Evolutionary conservation across 2,113 vertebrate species (phyloP), one percentile per base, ranked within the genome.

Genomic region (Amazona vittata): DNA sequence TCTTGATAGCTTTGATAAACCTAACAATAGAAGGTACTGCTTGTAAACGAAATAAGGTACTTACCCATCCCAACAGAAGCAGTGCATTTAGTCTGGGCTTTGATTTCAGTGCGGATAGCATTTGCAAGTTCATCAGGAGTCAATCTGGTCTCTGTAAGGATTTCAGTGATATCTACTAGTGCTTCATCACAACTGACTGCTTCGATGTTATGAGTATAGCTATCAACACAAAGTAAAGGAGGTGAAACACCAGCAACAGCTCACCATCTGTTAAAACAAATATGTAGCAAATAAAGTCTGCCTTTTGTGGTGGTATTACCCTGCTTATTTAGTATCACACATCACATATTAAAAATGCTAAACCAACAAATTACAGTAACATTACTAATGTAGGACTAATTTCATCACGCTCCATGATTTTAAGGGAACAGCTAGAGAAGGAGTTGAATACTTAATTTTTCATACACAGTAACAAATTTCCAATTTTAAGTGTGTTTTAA

Each of bases 151-250:
- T 99, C 99, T 24, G 98, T 96, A 57, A 99, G 96, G 96, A 99
- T 98, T 92, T 98, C 96, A 33, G 99, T 99, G 88, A 98, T 98
- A 94, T 99, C 99, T 53, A 99, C 98, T 93, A 99, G 95, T 8
- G 99, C 99, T 98, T 99, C 99, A 78, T 99, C 99, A 95, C 99
- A 99, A 97, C 99, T 99, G 88, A 99, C 98, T 69, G 99, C 99
- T 98, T 99, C 99, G 9, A 99, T 99, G 96, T 99, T 98, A 59
- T 99, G 98, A 77, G 99, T 99, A 95, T 99, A 99, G 98, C 99
- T 99, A 83, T 86, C 90, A 96, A 97, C 71, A 97, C 59, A 98
- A 96, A 98, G 94, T 85, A 98, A 87, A 98, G 92, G 76, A 96
- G 87, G 62, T 94, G 63, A 97, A 74, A 96, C 74, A 97, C 68